Evolutionary conservation across 1,140 invertebrate species (phyloP).

Genomic region (Planococcus citri): DNA sequence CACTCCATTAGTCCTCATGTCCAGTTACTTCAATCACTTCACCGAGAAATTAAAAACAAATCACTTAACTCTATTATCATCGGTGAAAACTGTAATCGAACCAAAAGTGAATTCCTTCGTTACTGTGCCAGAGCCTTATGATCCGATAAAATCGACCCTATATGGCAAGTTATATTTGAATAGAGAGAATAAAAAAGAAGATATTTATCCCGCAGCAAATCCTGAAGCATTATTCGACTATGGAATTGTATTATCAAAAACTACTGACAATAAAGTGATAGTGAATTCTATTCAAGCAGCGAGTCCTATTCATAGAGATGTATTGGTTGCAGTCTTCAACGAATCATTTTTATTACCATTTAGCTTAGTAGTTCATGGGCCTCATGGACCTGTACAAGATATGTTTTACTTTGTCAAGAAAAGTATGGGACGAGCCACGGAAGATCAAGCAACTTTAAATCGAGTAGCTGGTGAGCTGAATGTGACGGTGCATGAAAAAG

Average conservation of each 20-base stretch:
- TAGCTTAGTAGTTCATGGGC: constrained; percentile 72
- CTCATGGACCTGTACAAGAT: constrained; percentile 68
- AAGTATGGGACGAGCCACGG: constrained; percentile 69
- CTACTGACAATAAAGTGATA: constrained; percentile 61
- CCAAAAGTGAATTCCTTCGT: constrained; percentile 22
- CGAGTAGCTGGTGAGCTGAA: constrained; percentile 80
- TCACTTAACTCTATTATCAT: constrained; percentile 36
- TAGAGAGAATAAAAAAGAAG: not conserved
- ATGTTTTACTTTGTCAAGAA: constrained; percentile 93
- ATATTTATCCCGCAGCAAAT: constrained; percentile 26
- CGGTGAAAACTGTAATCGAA: constrained; percentile 21
- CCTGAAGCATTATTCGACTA: constrained; percentile 80
- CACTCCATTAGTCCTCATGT: constrained; percentile 49
- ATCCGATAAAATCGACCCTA: constrained; percentile 21
- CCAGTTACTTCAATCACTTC: constrained; percentile 64
- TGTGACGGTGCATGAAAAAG: constrained; percentile 79
- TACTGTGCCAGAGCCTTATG: not conserved
- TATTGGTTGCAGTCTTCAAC: constrained; percentile 88
- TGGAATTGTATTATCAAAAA: constrained; percentile 74
- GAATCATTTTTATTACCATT: constrained; percentile 76
- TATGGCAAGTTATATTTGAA: constrained; percentile 14
- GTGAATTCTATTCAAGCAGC: constrained; percentile 74
- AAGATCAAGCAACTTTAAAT: constrained; percentile 78
- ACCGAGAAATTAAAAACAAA: constrained; percentile 58
- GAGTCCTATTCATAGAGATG: constrained; percentile 77